Conservation (phyloP, 2,797 vertebrate genomes). For the Rachycentron canadum region DNA sequence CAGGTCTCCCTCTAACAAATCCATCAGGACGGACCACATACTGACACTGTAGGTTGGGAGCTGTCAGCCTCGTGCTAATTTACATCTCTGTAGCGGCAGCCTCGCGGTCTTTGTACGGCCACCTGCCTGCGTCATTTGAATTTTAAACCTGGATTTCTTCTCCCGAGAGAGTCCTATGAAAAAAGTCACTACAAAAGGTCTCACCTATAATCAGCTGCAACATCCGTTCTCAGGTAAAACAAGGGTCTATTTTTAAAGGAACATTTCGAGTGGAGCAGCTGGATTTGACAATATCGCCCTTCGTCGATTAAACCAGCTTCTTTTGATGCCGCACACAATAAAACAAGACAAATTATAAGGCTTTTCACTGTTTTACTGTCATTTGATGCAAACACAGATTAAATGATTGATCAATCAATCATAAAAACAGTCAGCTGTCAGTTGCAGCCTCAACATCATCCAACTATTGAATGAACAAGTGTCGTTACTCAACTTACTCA, state of each 20-base stretch:
- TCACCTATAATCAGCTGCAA: no score
- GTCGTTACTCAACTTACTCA: no score
- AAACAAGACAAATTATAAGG: no score
- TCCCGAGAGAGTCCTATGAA: neutral
- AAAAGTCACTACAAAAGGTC: neutral
- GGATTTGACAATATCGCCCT: neutral
- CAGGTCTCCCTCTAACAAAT: slow-evolving; percentile 50
- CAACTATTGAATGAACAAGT: no score
- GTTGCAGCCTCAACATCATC: no score
- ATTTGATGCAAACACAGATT: no score
- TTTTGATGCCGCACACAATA: neutral
- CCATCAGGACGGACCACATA: slow-evolving; percentile 49
- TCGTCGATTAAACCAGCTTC: neutral
- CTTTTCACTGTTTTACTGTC: no score
- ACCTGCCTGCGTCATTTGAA: neutral
- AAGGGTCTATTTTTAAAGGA: no score
- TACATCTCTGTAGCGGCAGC: slow-evolving; percentile 11
- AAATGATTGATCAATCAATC: no score
- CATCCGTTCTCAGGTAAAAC: no score
- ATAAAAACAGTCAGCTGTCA: no score
- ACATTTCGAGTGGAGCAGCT: no score
- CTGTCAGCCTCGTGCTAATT: slow-evolving; percentile 1
- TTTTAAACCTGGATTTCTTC: neutral
- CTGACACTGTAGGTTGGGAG: neutral
- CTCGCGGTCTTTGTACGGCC: neutral